A percentile compares a stretch with the other conserved stretches of the same genome.
Evolutionary conservation across 1,140 invertebrate genomes (phyloP).

Genomic region (Tetranychus cinnabarinus): DNA sequence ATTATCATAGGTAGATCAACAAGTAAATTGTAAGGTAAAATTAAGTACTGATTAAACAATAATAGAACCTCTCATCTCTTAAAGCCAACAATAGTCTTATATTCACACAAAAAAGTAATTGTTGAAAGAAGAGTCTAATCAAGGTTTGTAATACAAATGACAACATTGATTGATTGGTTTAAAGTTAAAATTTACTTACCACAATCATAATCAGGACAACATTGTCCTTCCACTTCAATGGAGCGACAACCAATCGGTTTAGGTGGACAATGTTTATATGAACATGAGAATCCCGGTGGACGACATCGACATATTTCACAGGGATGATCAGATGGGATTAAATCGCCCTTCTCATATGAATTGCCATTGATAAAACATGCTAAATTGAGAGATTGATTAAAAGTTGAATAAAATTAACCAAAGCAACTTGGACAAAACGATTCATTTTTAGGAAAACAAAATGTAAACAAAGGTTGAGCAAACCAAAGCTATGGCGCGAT

Average conservation of each 20-base stretch:
- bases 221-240: neutral
- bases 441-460: neutral
- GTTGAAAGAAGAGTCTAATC: no score
- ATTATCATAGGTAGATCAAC: no score
- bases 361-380: constrained; percentile 22
- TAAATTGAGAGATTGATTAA: neutral
- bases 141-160: no score
- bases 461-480: neutral
- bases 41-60: no score
- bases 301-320: constrained; percentile 29
- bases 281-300: constrained; percentile 26
- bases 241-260: constrained; percentile 16
- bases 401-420: neutral
- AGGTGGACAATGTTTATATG: constrained; percentile 25
- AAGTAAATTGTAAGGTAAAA: no score
- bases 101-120: no score
- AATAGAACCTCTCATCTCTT: no score
- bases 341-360: constrained; percentile 24
- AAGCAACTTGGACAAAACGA: neutral
- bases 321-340: constrained; percentile 21
- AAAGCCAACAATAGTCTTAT: no score
- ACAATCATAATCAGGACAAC: neutral
- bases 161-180: no score
- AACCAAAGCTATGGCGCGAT: no score
- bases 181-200: neutral